A percentile compares a stretch with the other conserved stretches of the same genome.
Evolutionary conservation across 2,888 invertebrate genomes (phyloP).

Genomic region (Biston stratarius): DNA sequence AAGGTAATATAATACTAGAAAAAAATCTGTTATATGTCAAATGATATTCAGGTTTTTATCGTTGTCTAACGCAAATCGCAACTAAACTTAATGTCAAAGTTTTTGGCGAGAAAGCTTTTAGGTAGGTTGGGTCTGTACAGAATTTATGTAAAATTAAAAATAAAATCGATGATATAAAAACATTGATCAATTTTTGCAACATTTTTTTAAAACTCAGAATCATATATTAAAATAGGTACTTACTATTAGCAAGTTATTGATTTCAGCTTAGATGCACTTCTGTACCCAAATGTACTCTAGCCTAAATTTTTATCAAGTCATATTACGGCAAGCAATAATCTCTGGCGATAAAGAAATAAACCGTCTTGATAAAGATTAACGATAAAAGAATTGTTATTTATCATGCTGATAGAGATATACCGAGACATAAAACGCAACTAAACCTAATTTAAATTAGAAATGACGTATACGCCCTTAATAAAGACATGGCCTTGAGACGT

Average conservation of each 20-base stretch:
- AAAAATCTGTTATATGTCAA: too few relatives aligned
- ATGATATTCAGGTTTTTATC: too few relatives aligned
- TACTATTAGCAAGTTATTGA: neutral
- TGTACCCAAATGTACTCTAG: conserved; percentile 24
- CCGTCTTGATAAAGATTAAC: conserved; percentile 27
- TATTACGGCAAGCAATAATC: conserved; percentile 35
- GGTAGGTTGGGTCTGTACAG: too few relatives aligned
- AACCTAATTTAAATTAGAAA: conserved; percentile 7
- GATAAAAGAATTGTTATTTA: conserved; percentile 33
- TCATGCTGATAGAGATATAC: conserved; percentile 37
- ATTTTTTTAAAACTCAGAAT: too few relatives aligned
- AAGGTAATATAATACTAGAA: too few relatives aligned
- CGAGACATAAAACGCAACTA: conserved; percentile 26
- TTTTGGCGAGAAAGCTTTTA: too few relatives aligned
- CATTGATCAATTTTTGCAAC: too few relatives aligned
- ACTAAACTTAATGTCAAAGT: too few relatives aligned
- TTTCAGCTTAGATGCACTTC: conserved; percentile 21
- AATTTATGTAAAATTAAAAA: too few relatives aligned
- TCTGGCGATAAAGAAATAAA: conserved; percentile 41
- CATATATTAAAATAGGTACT: too few relatives aligned
- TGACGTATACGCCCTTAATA: conserved; percentile 24
- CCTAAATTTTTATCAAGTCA: conserved; percentile 31
- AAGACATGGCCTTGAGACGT: conserved; percentile 20
- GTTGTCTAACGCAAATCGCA: too few relatives aligned
- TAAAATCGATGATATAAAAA: too few relatives aligned